phyloP scores from a whole-genome alignment of 2,113 vertebrate genomes.

The Callipepla californica region DNA sequence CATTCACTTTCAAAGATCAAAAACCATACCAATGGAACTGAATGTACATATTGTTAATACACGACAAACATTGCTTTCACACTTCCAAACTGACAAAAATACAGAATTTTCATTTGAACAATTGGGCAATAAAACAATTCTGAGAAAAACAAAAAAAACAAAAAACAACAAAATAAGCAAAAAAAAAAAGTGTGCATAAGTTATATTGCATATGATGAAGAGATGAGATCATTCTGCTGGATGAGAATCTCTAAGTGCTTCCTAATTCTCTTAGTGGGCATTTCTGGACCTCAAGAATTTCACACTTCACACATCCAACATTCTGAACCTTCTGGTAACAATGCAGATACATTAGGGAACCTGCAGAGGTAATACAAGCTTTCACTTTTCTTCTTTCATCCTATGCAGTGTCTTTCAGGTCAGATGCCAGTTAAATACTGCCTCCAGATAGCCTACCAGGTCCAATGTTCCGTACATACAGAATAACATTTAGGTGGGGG shows the following conservation, averaged over 20 bases:
- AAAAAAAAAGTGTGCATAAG: neutral
- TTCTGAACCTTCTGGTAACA: conserved; percentile 38
- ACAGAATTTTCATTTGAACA: conserved; percentile 25
- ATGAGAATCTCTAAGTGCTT: conserved; percentile 65
- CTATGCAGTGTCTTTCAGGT: neutral
- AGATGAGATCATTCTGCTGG: neutral
- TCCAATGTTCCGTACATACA: neutral
- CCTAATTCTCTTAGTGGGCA: conserved; percentile 49
- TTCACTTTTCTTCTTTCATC: neutral
- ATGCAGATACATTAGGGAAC: neutral
- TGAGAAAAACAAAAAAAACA: neutral
- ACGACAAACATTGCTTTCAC: conserved; percentile 48
- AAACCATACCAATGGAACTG: neutral
- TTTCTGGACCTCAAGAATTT: conserved; percentile 59
- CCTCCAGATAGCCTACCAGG: conserved; percentile 19
- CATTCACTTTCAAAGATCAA: neutral
- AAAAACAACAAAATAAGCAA: neutral
- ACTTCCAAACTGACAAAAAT: neutral
- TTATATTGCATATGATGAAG: conserved; percentile 3
- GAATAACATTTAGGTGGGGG: neutral
- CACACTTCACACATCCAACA: conserved; percentile 62
- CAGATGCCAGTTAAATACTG: conserved; percentile 19
- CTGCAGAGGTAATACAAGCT: neutral
- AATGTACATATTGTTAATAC: neutral
- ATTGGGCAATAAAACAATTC: conserved; percentile 44